Base-by-base conservation (phyloP, 1,140 invertebrate species). In the Rhopalosiphum maidis region DNA sequence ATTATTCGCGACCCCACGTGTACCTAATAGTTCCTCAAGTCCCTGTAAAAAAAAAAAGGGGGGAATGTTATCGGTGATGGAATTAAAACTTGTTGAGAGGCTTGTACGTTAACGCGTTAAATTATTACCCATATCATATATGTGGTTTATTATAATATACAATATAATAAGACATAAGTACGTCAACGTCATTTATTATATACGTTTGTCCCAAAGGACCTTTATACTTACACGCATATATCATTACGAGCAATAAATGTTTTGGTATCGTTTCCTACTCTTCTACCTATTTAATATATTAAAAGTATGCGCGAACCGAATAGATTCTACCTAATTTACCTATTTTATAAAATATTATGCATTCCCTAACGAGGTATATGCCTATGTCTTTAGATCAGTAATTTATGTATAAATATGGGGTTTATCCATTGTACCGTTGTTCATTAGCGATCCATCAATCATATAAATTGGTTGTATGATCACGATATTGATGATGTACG, bases 1-100 rank as follows among this genome's bases (percentile, higher is more conserved):
- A 9, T 94, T 95, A 11, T 95, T n/a, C n/a, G 30, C 15, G 60
- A 77, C 30, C 60, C 60, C n/a, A 35, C 30, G 15, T n/a, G 60
- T 77, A n/a, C 15, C 60, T n/a, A 5, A n/a, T 88, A 35, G 15
- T 25, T 46, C 2, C 43, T 46, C 23, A 5, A 15, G 43, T 86
- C 18, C 2, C 30, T 51, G 48, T 35, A 87, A 11, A 51, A 87
- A 87, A 87, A 87, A 87, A 4, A 46, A 87, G 48, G 1, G 48
- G 1, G 83, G 43, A 43, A 86, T 11, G 9, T 51, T 51, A 51
- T 51, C 25, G 37, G 83, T n/a, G 15, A 30, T 37, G 43, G 25
- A 15, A n/a, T 6, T n/a, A 77, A n/a, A n/a, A 77, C n/a, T 77
- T 15, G n/a, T n/a, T 15, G n/a, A 35, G n/a, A 77, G 30, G 21